These are phyloP conservation scores for Clarias pachynema DNA, from an alignment of 2,797 vertebrate genomes.

Conservation along the genomic window DNA sequence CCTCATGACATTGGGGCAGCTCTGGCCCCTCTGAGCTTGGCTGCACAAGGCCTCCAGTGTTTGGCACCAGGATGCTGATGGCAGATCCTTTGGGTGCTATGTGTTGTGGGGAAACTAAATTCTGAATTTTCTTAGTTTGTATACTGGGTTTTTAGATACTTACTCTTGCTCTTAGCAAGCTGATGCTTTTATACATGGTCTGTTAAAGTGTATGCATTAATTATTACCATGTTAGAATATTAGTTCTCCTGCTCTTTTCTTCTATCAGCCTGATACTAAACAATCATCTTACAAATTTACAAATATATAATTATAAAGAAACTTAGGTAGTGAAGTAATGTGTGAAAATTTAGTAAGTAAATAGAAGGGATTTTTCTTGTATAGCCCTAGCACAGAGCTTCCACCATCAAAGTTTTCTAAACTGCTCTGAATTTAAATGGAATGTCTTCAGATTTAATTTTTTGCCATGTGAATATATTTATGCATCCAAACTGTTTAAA, in stretches of 20 bases:
- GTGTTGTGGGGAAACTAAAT: neutral
- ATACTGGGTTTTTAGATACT: neutral
- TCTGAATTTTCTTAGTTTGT: neutral
- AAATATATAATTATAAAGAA: neutral
- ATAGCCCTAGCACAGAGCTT: neutral
- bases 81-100: too few species aligned
- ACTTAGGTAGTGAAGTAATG: neutral
- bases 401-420: neutral
- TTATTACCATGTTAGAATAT: neutral
- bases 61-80: too few species aligned
- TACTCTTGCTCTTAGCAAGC: neutral
- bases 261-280: neutral
- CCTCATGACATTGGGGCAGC: too few species aligned
- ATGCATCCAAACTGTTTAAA: neutral
- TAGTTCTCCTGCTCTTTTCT: neutral
- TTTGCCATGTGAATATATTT: neutral
- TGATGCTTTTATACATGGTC: neutral
- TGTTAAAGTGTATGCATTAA: neutral
- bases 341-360: neutral
- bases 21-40: too few species aligned
- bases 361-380: neutral
- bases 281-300: neutral
- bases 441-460: neutral
- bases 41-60: too few species aligned
- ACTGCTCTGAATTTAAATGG: neutral